A percentile compares a stretch with the other conserved stretches of the same genome.
These are phyloP conservation scores for Thymelicus acteon DNA, from an alignment of 2,888 invertebrate species.

Conservation along the genomic window DNA sequence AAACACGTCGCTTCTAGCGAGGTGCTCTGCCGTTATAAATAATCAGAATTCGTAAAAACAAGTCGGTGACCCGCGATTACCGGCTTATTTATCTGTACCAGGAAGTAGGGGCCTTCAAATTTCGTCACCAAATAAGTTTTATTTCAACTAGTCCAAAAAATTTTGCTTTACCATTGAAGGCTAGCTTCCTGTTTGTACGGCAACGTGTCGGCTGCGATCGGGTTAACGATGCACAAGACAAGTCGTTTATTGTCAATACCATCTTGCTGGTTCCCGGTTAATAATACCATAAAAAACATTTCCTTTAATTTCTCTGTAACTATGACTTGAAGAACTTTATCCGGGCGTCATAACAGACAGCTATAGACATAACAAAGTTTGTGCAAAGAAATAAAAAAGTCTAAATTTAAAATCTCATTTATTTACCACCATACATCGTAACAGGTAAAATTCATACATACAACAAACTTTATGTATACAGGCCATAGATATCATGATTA, in stretches of 20 bases:
- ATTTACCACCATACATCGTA: slow-evolving; percentile 69
- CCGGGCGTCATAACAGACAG: too few relatives aligned
- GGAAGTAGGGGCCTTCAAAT: slow-evolving; percentile 31
- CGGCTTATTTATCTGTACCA: slow-evolving; percentile 38
- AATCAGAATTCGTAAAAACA: slow-evolving; percentile 73
- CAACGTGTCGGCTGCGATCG: background rate
- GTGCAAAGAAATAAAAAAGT: slow-evolving; percentile 47
- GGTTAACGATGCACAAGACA: too few relatives aligned
- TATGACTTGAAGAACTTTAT: too few relatives aligned
- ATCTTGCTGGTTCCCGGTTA: too few relatives aligned
- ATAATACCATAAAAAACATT: background rate
- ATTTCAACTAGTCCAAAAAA: background rate
- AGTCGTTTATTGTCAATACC: too few relatives aligned
- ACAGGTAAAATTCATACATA: slow-evolving; percentile 68
- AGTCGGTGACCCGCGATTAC: slow-evolving; percentile 74
- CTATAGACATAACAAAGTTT: background rate
- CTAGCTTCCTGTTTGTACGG: background rate
- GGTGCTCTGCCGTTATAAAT: slow-evolving; percentile 74
- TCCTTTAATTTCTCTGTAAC: too few relatives aligned
- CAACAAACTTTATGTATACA: slow-evolving; percentile 57
- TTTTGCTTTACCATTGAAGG: too few relatives aligned
- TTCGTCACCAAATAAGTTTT: slow-evolving; percentile 18
- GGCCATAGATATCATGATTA: slow-evolving; percentile 47
- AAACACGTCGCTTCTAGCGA: slow-evolving; percentile 77
- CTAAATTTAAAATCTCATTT: slow-evolving; percentile 64